Percentiles rank a stretch among this genome's conserved stretches.
Evolutionary conservation across 2,797 vertebrate genomes (phyloP).

Genomic region (Helostoma temminkii): DNA sequence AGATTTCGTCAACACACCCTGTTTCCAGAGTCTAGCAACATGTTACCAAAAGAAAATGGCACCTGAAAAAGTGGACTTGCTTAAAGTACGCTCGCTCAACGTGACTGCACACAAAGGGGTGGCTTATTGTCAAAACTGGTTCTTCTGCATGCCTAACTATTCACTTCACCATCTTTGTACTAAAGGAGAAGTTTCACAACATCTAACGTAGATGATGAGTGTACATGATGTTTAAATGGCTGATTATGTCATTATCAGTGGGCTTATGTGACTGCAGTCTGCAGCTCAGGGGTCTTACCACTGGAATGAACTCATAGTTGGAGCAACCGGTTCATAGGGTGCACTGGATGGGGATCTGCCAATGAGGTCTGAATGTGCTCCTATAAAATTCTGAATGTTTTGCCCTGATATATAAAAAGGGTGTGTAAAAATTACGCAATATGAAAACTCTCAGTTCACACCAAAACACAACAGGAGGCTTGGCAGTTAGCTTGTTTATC

Average conservation of each 20-base stretch:
- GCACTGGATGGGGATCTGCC: constrained; percentile 1
- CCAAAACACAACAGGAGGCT: constrained; percentile 4
- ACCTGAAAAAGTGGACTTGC: background rate
- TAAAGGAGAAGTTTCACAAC: constrained; percentile 35
- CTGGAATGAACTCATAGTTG: constrained; percentile 13
- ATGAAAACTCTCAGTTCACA: constrained; percentile 16
- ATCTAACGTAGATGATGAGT: constrained; percentile 35
- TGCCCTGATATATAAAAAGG: constrained; percentile 11
- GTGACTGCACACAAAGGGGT: constrained; percentile 29
- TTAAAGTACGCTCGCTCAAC: constrained; percentile 17
- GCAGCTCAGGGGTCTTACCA: constrained; percentile 21
- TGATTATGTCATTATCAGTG: constrained; percentile 52
- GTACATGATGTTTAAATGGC: constrained; percentile 22
- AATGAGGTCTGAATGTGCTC: background rate
- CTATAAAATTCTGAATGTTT: background rate
- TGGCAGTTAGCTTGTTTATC: constrained; percentile 26
- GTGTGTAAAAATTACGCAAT: constrained; percentile 22
- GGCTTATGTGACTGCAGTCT: constrained; percentile 18
- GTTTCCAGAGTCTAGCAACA: background rate
- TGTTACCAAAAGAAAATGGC: background rate
- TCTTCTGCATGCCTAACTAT: constrained; percentile 66
- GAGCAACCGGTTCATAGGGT: constrained; percentile 14
- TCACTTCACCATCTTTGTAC: constrained; percentile 21
- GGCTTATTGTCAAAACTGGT: constrained; percentile 61
- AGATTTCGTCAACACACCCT: background rate